These are phyloP conservation scores for Willowsia nigromaculata DNA, from an alignment of 2,888 invertebrate genomes.

Conservation along the genomic window DNA sequence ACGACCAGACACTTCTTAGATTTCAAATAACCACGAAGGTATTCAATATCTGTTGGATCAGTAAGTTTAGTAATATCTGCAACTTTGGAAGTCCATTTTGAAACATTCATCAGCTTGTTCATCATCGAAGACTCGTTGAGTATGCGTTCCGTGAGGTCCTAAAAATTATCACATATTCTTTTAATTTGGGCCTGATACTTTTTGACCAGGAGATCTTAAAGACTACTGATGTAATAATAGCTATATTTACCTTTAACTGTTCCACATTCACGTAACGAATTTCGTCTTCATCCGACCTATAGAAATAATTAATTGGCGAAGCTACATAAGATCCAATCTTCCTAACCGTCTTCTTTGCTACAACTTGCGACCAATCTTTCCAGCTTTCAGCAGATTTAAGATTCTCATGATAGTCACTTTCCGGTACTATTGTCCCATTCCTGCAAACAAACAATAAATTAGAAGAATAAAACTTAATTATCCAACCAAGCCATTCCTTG, in stretches of 20 bases:
- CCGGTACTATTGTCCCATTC: slow-evolving; percentile 19
- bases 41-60: slow-evolving; percentile 64
- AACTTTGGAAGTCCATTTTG: slow-evolving; percentile 65
- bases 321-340: slow-evolving; percentile 37
- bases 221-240: no score
- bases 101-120: slow-evolving; percentile 65
- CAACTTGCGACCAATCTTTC: slow-evolving; percentile 53
- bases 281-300: slow-evolving; percentile 12
- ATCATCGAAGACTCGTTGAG: slow-evolving; percentile 14
- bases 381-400: slow-evolving; percentile 49
- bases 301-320: slow-evolving; percentile 36
- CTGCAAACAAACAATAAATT: slow-evolving; percentile 39
- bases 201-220: no score
- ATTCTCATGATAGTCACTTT: slow-evolving; percentile 39
- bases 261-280: slow-evolving; percentile 42
- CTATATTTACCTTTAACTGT: slow-evolving; percentile 49
- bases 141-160: slow-evolving; percentile 16
- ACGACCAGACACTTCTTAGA: slow-evolving; percentile 41
- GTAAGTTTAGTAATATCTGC: slow-evolving; percentile 7
- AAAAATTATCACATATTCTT: no score
- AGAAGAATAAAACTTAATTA: neutral
- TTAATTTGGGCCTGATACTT: no score
- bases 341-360: neutral
- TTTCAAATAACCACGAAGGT: slow-evolving; percentile 64
- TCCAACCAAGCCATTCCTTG: neutral